A percentile compares a stretch with the other conserved stretches of the same genome.
phyloP scores from a whole-genome alignment of 2,888 invertebrate species.

The Thymelicus lineola region DNA sequence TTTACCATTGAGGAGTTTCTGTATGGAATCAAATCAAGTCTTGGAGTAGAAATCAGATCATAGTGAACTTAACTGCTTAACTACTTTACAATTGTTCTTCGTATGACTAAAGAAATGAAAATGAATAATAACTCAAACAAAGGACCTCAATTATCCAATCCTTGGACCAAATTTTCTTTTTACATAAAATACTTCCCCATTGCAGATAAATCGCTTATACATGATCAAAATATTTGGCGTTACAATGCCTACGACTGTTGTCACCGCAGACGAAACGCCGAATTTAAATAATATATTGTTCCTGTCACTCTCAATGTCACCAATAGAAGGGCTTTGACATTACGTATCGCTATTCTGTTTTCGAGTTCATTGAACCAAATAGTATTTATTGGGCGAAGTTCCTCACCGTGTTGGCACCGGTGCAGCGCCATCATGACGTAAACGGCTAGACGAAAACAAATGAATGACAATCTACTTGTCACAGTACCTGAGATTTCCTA shows the following conservation, averaged over 20 bases:
- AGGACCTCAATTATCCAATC: too few relatives aligned
- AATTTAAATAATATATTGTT: not conserved
- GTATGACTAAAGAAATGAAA: too few relatives aligned
- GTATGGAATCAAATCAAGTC: too few relatives aligned
- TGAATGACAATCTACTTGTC: not conserved
- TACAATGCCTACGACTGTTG: constrained; percentile 40
- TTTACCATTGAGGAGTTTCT: too few relatives aligned
- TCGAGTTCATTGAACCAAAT: not conserved
- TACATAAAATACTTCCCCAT: not conserved
- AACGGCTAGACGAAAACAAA: not conserved
- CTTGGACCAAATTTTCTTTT: not conserved
- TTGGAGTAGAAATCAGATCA: too few relatives aligned
- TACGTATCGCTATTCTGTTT: constrained; percentile 6
- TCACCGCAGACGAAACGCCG: not conserved
- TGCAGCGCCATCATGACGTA: not conserved
- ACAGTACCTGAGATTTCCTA: too few relatives aligned
- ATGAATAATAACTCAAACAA: too few relatives aligned
- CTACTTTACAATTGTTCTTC: too few relatives aligned
- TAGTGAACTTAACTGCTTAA: too few relatives aligned
- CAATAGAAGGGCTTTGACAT: constrained; percentile 3
- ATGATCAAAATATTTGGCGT: not conserved
- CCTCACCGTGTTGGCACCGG: not conserved
- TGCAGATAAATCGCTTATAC: not conserved
- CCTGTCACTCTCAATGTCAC: constrained; percentile 3
- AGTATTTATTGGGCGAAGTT: constrained; percentile 8